These are phyloP conservation scores for Ibidorhyncha struthersii DNA, from an alignment of 2,113 vertebrate species.

Conservation along the genomic window DNA sequence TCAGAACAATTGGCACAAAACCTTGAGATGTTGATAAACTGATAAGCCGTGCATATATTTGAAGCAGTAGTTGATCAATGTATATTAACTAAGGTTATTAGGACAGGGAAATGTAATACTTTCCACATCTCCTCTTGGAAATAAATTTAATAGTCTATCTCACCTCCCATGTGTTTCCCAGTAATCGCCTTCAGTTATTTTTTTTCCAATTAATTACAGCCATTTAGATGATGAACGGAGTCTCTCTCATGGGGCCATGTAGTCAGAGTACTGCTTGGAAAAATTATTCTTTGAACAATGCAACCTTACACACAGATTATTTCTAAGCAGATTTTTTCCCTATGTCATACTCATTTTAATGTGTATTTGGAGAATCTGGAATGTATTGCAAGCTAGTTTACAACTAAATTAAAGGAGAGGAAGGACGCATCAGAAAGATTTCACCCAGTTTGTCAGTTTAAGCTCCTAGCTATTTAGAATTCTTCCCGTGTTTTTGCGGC, in stretches of 20 bases:
- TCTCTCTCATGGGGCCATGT: neutral
- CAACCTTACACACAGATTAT: neutral
- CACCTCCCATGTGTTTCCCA: slow-evolving; percentile 24
- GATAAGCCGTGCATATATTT: neutral
- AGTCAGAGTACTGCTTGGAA: neutral
- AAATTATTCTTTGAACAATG: neutral
- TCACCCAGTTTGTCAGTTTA: neutral
- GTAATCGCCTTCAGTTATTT: slow-evolving; percentile 13
- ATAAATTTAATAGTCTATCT: slow-evolving; percentile 32
- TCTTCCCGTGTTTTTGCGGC: neutral
- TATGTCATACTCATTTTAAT: neutral
- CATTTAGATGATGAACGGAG: slow-evolving; percentile 43
- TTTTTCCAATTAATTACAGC: slow-evolving; percentile 62
- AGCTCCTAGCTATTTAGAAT: neutral
- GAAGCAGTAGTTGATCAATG: slow-evolving; percentile 7
- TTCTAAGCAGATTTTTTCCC: neutral
- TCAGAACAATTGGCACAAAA: slow-evolving; percentile 37
- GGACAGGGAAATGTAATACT: slow-evolving; percentile 33
- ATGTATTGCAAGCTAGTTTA: neutral
- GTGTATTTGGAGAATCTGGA: neutral
- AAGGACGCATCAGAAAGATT: neutral
- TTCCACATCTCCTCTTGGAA: neutral
- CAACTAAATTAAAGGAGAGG: neutral
- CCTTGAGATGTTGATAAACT: slow-evolving; percentile 38
- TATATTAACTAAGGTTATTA: slow-evolving; percentile 56